Evolutionary conservation across 2,113 vertebrate species (phyloP), one percentile per base, ranked within the genome.

Genomic region (Puntigrus tetrazona): DNA sequence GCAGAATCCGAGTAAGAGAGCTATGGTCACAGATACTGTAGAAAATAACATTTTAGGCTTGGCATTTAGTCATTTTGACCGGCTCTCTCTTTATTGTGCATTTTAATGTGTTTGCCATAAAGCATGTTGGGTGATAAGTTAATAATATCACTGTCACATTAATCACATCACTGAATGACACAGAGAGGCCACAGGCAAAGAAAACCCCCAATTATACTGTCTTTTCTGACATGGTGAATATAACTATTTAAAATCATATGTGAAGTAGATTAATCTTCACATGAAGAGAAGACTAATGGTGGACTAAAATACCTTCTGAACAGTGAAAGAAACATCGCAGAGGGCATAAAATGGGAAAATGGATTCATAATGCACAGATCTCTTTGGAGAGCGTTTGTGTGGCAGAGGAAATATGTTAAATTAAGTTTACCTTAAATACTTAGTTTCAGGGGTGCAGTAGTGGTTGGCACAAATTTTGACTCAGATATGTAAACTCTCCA

Each of bases 11-110:
- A 79, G 38, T 59, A 61, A 36, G 81, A 50, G 29, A 81, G 55
- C 70, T 78, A n/a, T 36, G 81, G n/a, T 47, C 59, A 47, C 31
- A 34, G 20, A 82, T 27, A 50, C 43, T 29, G n/a, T 29, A 18
- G 34, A 81, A 81, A 82, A 82, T 1, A 7, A 22, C 55, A 73
- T 86, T 72, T 78, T 25, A 52, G 36, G 16, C 45, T 73, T 87
- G 72, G n/a, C 83, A 55, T 47, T 63, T 45, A 47, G 25, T 80
- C 59, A 67, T 80, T 47, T 80, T 65, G n/a, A 43, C 57, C 29
- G 34, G 76, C 25, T 78, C 65, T 80, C 22, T 69, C 45, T 70
- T 70, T 70, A 29, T 67, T 81, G 61, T 69, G 77, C 18, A 8
- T 69, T 69, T 81, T 22, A 69, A 69, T 67, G 43, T 81, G 41